Evolutionary conservation across 2,888 invertebrate species (phyloP), one percentile per base, ranked within the genome.

Genomic region (Tachina grossa): DNA sequence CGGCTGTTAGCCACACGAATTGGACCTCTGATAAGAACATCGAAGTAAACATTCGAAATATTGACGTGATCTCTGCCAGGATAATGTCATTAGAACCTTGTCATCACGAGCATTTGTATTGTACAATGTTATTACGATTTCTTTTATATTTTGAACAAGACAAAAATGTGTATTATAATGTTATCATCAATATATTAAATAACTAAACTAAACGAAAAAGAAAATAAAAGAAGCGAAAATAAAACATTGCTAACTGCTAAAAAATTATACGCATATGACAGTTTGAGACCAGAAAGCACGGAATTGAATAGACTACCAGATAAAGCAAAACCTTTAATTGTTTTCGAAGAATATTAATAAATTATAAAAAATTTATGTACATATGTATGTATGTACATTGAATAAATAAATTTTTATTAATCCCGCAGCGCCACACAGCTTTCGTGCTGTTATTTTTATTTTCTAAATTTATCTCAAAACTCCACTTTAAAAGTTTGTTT

Each of bases 131-230:
- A 9, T 47, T 11, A 13, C 11, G 5, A 59, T 49, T 16, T 16
- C 59, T 61, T 47, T 59, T 31, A 41, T 31, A 19, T 74, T 61
- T 74, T 57, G 13, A 72, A 47, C 16, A 59, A 72, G 45, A 43
- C 8, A 22, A 31, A 51, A 41, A 39, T 14, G 8, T 14, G 16
- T 13, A 41, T 61, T 11, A 16, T 49, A 69, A 75, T 79, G 83
- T 79, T 83, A 74, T 83, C 78, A 83, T 79, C 78, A 61, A 74
- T 66, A 68, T 53, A 22, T 22, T 22, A 22, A 22, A 63, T 16
- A 39, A 41, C 49, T 19, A 31, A 31, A n/a, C n/a, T 10, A 39
- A 43, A 43, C 61, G n/a, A 39, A 6, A 75, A 31, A 31, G 6
- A 51, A 49, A 47, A 47, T 41, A 22, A 53, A 65, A 11, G 22